These are phyloP conservation scores for Anhinga rufa DNA, from an alignment of 2,113 vertebrate genomes.

Conservation along the genomic window DNA sequence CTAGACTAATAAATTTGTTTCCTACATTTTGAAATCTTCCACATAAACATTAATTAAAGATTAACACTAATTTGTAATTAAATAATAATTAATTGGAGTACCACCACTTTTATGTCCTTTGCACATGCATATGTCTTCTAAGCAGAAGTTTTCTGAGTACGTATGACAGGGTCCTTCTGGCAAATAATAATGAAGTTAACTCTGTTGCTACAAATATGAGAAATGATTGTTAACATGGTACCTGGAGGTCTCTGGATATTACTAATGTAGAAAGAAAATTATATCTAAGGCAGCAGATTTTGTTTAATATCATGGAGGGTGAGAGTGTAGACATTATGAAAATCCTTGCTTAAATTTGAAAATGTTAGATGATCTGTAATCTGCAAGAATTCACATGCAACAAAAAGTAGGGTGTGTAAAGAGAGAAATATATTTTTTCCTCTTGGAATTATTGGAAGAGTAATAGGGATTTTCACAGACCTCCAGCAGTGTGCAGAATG, in stretches of 20 bases:
- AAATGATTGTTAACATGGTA: neutral
- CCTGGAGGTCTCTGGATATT: neutral
- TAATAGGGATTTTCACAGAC: neutral
- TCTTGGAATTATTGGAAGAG: neutral
- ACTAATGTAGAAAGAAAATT: neutral
- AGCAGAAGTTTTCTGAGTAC: constrained; percentile 3
- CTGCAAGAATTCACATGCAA: neutral
- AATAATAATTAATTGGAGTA: neutral
- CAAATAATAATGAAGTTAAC: neutral
- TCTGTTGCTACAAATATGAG: neutral
- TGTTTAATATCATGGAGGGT: neutral
- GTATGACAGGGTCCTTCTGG: neutral
- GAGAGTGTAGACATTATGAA: neutral
- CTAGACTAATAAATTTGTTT: neutral
- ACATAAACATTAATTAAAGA: constrained; percentile 18
- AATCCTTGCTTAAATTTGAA: neutral
- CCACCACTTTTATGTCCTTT: constrained; percentile 6
- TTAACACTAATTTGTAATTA: constrained; percentile 13
- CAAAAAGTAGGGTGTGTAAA: neutral
- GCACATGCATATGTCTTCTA: neutral
- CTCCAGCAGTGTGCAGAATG: neutral
- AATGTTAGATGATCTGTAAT: neutral
- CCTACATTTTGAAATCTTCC: constrained; percentile 20
- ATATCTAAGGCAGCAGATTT: constrained; percentile 1
- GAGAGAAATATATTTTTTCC: neutral